Percentiles rank a stretch among this genome's conserved stretches.
These are phyloP conservation scores for Acromyrmex charruanus DNA, from an alignment of 1,140 invertebrate species.

Conservation along the genomic window DNA sequence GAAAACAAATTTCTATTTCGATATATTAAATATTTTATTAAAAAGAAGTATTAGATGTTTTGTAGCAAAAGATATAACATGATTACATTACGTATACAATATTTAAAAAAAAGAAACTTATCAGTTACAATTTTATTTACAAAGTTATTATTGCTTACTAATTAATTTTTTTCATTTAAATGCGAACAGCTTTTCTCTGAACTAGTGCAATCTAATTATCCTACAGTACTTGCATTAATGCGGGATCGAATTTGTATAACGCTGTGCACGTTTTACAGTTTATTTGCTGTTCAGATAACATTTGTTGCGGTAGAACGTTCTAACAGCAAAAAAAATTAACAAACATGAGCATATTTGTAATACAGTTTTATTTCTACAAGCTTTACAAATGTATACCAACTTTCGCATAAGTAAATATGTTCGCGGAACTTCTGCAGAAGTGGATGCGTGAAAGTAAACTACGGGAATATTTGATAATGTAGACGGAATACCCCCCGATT, in stretches of 20 bases:
- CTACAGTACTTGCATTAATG: neutral
- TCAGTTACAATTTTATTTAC: neutral
- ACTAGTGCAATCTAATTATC: neutral
- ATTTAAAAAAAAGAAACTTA: neutral
- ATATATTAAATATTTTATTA: neutral
- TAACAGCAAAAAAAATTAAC: neutral
- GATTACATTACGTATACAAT: neutral
- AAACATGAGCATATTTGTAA: slow-evolving; percentile 8
- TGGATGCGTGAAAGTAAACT: slow-evolving; percentile 46
- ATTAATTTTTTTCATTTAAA: slow-evolving; percentile 11
- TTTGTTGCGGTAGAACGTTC: neutral
- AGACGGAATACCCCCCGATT: slow-evolving; percentile 7
- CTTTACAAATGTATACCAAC: slow-evolving; percentile 19
- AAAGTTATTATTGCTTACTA: neutral
- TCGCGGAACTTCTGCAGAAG: slow-evolving; percentile 30
- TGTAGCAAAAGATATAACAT: neutral
- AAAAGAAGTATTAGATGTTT: neutral
- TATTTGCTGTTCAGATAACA: slow-evolving; percentile 6
- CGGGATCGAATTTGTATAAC: slow-evolving; percentile 8
- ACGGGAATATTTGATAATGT: slow-evolving; percentile 43
- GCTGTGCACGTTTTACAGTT: neutral
- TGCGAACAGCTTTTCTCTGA: neutral
- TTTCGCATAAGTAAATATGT: slow-evolving; percentile 33
- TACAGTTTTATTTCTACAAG: slow-evolving; percentile 1
- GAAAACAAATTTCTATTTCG: neutral